phyloP scores from a whole-genome alignment of 2,797 vertebrate genomes.

The Clamator glandarius region DNA sequence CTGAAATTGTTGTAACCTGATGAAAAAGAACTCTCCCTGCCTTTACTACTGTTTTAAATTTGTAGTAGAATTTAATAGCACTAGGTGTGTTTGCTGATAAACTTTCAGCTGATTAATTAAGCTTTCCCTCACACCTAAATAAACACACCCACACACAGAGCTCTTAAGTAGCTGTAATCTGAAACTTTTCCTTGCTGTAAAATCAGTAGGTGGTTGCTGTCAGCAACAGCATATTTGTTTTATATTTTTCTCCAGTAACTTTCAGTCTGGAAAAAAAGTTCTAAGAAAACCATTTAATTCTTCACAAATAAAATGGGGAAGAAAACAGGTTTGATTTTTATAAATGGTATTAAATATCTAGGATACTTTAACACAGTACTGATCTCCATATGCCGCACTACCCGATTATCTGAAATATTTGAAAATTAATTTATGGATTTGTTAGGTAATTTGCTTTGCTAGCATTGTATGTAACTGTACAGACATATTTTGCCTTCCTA shows the following conservation, averaged over 20 bases:
- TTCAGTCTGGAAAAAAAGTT: background rate
- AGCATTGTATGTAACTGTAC: background rate
- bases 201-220: constrained; percentile 9
- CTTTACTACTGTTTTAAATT: background rate
- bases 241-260: background rate
- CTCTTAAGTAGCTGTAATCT: background rate
- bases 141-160: background rate
- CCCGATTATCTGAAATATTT: background rate
- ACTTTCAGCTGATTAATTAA: background rate
- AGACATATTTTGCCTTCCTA: background rate
- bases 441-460: background rate
- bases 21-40: background rate
- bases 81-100: background rate
- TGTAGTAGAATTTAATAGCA: background rate
- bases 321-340: background rate
- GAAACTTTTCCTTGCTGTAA: background rate
- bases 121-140: background rate
- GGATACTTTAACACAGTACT: background rate
- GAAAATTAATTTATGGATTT: background rate
- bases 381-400: background rate
- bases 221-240: background rate
- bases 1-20: background rate
- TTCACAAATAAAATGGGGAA: background rate
- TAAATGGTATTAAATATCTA: background rate
- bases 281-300: background rate